Conservation (phyloP, 30 jellyfish, hydroid and myxozoan species). For the Hydractinia symbiolongicarpus region DNA sequence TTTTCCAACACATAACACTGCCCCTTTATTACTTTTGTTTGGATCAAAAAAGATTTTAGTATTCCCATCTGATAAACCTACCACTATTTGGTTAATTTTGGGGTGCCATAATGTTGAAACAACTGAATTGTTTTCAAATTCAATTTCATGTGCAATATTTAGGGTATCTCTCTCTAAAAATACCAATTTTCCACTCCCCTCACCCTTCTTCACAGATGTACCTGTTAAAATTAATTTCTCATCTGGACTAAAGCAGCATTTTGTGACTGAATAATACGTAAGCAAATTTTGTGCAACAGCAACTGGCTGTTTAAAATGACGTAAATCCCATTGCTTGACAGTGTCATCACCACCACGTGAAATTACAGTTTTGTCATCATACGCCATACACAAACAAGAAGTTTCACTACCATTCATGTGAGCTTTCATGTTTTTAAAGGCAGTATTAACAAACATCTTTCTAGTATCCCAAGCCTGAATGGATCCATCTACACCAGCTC, state of each 20-base stretch:
- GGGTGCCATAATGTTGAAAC: conserved; percentile 91
- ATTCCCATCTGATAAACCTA: conserved; percentile 84
- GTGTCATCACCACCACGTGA: conserved; percentile 98
- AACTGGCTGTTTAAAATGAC: conserved; percentile 81
- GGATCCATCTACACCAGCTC: conserved; percentile 96
- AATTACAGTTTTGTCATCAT: conserved; percentile 59
- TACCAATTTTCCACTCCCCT: conserved; percentile 72
- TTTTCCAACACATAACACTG: conserved; percentile 88
- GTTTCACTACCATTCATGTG: conserved; percentile 80
- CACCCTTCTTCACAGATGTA: conserved; percentile 76
- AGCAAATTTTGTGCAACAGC: conserved; percentile 53
- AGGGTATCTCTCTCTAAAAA: conserved; percentile 54
- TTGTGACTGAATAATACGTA: conserved; percentile 52
- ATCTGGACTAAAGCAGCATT: conserved; percentile 76
- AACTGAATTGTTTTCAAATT: conserved; percentile 58
- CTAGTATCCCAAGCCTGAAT: conserved; percentile 96
- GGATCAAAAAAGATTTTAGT: conserved; percentile 80
- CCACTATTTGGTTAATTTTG: conserved; percentile 71
- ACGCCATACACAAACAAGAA: conserved; percentile 69
- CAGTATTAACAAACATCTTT: conserved; percentile 79
- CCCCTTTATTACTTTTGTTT: conserved; percentile 72
- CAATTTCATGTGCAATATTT: conserved; percentile 44
- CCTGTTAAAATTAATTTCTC: conserved; percentile 78
- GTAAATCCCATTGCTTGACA: conserved; percentile 82
- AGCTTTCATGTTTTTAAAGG: conserved; percentile 64